Evolutionary conservation across 2,113 vertebrate species (phyloP).

Genomic region (Odocoileus virginianus): DNA sequence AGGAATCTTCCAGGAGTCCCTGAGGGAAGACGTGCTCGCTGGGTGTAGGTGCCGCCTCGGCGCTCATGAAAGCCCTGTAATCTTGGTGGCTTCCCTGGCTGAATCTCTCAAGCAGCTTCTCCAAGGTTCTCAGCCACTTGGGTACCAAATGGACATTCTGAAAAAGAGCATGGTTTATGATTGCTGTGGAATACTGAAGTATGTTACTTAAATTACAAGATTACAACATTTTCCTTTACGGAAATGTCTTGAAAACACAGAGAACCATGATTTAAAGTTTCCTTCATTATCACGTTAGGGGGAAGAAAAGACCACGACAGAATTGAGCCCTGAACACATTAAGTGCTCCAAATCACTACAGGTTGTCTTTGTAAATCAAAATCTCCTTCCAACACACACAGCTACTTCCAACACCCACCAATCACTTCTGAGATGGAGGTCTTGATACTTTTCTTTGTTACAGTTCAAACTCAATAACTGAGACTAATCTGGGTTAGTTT

Average conservation of each 20-base stretch:
- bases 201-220: neutral
- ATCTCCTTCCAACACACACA: neutral
- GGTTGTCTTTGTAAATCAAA: neutral
- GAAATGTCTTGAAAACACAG: neutral
- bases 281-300: neutral
- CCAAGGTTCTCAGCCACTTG: slow-evolving; percentile 83
- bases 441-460: neutral
- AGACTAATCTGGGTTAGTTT: neutral
- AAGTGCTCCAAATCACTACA: neutral
- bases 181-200: neutral
- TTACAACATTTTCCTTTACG: neutral
- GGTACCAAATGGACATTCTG: slow-evolving; percentile 86
- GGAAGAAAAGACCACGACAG: neutral
- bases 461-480: neutral
- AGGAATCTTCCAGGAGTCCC: slow-evolving; percentile 84
- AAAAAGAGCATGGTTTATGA: slow-evolving; percentile 31
- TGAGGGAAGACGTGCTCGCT: slow-evolving; percentile 84
- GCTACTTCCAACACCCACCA: neutral
- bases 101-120: slow-evolving; percentile 80
- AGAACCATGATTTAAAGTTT: slow-evolving; percentile 1
- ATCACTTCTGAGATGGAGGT: neutral
- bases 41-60: slow-evolving; percentile 77
- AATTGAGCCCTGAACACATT: neutral
- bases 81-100: slow-evolving; percentile 77
- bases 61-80: slow-evolving; percentile 86